Base-by-base conservation (phyloP, 1,140 invertebrate genomes). In the Tribolium castaneum region DNA sequence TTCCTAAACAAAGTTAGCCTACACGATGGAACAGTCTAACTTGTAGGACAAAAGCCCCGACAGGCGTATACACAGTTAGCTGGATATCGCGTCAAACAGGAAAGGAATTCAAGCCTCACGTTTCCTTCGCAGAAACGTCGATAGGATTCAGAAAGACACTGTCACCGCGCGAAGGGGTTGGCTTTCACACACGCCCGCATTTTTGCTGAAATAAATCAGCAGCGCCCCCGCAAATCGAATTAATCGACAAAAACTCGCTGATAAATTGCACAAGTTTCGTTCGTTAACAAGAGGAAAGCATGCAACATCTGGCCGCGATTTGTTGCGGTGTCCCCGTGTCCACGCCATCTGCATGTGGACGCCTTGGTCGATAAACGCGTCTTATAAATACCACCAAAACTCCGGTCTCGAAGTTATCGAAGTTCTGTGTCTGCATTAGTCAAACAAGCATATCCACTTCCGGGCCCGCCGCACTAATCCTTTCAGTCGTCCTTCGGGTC, bases 361-460 rank as follows among this genome's bases (percentile, higher is more conserved):
- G 56, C 30, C 56, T 30, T 25, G 59, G 30, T 66, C 59, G 59
- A 66, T 66, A 66, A 73, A 52, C 12, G 12, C 71, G 49, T 73
- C 52, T 73, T 25, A 25, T 50, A 25, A 13, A 54, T 73, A 62
- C 19, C 35, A 14, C 12, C 35, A 52, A 73, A 49, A 73, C 71
- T 74, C 80, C 78, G 79, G 78, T 81, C 77, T 73, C 79, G 73
- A 84, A 85, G 78, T 85, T 85, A 85, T 84, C 83, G 83, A 85
- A 85, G 81, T 85, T 84, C 78, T 79, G 77, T 84, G 84, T 85
- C 81, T 83, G 83, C 83, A 83, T 85, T 85, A 85, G 82, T 83
- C 83, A 83, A 84, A 85, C 84, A 85, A 85, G 84, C 71, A 84
- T 85, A 85, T 85, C 82, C 84, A 85, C 83, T 85, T 83, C 83